These are phyloP conservation scores for Amphipyra tragopoginis DNA, from an alignment of 2,888 invertebrate species.

Conservation along the genomic window DNA sequence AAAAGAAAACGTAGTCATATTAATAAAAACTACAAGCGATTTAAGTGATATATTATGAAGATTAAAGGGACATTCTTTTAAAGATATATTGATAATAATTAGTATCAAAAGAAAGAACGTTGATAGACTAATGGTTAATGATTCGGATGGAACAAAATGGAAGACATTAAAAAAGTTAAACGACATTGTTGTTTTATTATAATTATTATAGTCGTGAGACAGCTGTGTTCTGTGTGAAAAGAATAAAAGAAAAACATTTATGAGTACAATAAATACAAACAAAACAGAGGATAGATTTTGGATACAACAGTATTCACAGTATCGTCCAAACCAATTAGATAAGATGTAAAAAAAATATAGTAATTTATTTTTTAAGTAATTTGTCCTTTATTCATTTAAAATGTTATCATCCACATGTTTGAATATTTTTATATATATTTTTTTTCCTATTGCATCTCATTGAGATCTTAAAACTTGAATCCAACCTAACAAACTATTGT, in stretches of 20 bases:
- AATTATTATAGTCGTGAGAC: constrained; percentile 22
- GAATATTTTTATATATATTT: too few species aligned
- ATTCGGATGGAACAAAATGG: constrained; percentile 46
- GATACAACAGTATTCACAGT: too few species aligned
- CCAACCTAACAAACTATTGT: too few species aligned
- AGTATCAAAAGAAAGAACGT: constrained; percentile 51
- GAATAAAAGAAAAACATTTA: constrained; percentile 3
- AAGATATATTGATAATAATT: constrained; percentile 47
- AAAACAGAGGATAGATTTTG: too few species aligned
- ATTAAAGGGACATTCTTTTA: constrained; percentile 44
- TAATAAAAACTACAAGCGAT: constrained; percentile 16
- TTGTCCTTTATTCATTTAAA: too few species aligned
- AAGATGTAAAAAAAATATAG: too few species aligned
- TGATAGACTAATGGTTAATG: constrained; percentile 51
- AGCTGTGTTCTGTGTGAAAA: constrained; percentile 15
- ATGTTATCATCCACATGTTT: too few species aligned
- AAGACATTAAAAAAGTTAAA: constrained; percentile 38
- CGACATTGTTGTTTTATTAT: constrained; percentile 37
- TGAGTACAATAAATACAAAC: too few species aligned
- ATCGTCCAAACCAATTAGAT: too few species aligned
- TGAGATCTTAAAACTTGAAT: too few species aligned
- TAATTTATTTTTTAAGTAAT: too few species aligned
- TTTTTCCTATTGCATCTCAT: too few species aligned
- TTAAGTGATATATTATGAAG: constrained; percentile 33
- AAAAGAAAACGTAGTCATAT: constrained; percentile 1